Conservation (phyloP, 2,797 vertebrate genomes). For the Bradypus variegatus region DNA sequence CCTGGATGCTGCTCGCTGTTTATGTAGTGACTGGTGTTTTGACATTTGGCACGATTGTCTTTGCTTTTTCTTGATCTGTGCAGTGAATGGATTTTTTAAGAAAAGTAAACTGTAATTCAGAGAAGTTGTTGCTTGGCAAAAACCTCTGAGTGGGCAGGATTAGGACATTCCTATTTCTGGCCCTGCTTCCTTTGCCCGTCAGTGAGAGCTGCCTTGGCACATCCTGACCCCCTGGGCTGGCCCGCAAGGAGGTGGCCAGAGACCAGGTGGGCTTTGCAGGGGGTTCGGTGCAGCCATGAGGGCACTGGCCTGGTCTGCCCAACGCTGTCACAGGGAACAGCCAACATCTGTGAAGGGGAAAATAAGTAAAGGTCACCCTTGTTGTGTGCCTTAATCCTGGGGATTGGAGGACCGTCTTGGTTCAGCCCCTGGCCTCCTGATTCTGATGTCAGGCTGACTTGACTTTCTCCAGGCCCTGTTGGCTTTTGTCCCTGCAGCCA, state of each 20-base stretch:
- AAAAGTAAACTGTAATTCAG: background rate
- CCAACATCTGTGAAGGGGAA: slow-evolving; percentile 4
- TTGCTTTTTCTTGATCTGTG: slow-evolving; percentile 2
- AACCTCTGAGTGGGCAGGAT: background rate
- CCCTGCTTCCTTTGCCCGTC: background rate
- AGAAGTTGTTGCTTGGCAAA: background rate
- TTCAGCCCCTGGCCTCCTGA: background rate
- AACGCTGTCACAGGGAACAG: background rate
- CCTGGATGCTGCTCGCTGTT: slow-evolving; percentile 12
- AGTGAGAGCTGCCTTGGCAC: background rate
- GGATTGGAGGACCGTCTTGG: background rate
- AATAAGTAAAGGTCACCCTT: background rate
- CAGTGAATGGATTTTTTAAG: slow-evolving; percentile 22
- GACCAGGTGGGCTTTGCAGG: background rate
- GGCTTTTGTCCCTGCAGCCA: background rate
- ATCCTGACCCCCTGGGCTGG: background rate
- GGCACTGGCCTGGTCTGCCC: background rate
- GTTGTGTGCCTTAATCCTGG: background rate
- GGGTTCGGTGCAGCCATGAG: no score
- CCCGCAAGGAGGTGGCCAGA: background rate
- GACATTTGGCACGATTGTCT: background rate
- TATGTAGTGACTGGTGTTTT: background rate
- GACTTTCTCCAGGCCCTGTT: background rate
- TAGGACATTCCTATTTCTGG: background rate
- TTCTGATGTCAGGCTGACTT: background rate